Conservation (phyloP, 2,113 vertebrate species). For the Neomonachus schauinslandi region DNA sequence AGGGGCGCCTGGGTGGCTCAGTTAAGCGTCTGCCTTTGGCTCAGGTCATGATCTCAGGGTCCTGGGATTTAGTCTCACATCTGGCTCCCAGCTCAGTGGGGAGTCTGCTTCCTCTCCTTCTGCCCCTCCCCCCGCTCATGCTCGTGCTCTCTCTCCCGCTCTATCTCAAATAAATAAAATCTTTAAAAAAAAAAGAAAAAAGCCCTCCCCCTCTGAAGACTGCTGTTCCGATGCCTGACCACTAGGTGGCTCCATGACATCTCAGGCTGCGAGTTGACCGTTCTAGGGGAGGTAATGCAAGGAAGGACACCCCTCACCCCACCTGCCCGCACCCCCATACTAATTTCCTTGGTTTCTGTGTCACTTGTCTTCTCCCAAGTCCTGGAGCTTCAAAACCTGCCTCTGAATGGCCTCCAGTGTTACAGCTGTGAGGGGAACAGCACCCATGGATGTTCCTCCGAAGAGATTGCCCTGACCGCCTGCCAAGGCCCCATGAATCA, state of each 20-base stretch:
- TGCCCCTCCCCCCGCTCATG: too few species aligned
- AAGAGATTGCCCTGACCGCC: conserved; percentile 1
- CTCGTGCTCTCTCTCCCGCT: too few species aligned
- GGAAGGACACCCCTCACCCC: background rate
- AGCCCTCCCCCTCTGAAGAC: background rate
- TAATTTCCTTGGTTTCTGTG: background rate
- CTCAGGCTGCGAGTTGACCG: background rate
- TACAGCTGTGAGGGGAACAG: conserved; percentile 74
- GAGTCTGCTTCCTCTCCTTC: too few species aligned
- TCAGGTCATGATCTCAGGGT: too few species aligned
- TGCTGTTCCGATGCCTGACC: background rate
- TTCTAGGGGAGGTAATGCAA: fast-evolving
- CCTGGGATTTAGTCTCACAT: too few species aligned
- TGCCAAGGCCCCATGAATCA: conserved; percentile 75
- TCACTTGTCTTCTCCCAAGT: conserved; percentile 47
- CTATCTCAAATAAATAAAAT: too few species aligned
- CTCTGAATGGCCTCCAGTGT: conserved; percentile 60
- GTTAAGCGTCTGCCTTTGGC: too few species aligned
- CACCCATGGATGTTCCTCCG: conserved; percentile 42
- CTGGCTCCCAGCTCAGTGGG: too few species aligned
- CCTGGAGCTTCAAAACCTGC: conserved; percentile 45
- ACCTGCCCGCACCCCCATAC: fast-evolving
- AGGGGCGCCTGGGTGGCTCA: too few species aligned
- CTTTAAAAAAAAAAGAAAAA: too few species aligned
- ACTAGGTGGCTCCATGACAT: background rate